phyloP scores from a whole-genome alignment of 2,888 invertebrate genomes.

The Cerastis leucographa region DNA sequence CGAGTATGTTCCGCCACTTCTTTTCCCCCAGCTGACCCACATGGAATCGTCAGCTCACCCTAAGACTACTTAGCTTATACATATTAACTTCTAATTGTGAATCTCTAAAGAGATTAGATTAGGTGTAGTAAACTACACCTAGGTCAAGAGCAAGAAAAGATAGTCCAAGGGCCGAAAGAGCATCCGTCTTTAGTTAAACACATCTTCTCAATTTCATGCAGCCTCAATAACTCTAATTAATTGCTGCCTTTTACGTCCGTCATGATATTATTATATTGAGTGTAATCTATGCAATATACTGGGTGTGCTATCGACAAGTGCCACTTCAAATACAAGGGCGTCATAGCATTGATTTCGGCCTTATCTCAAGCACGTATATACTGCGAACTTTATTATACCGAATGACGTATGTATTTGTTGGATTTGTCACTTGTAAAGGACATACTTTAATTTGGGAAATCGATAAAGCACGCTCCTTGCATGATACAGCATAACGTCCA shows the following conservation, averaged over 20 bases:
- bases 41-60: neutral
- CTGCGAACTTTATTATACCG: conserved; percentile 58
- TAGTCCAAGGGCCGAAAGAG: neutral
- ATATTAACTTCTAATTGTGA: neutral
- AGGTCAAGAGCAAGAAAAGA: neutral
- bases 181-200: neutral
- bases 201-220: conserved; percentile 23
- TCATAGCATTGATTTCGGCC: conserved; percentile 80
- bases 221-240: conserved; percentile 62
- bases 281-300: conserved; percentile 69
- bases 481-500: neutral
- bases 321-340: conserved; percentile 78
- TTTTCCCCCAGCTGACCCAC: neutral
- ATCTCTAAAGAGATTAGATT: no score
- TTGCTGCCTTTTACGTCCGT: conserved; percentile 53
- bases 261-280: conserved; percentile 53
- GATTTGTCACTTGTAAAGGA: neutral
- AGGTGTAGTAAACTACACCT: neutral
- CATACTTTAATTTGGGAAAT: neutral
- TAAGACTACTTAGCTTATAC: neutral
- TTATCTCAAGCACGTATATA: conserved; percentile 64
- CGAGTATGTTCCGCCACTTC: neutral
- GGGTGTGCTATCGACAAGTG: conserved; percentile 66
- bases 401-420: conserved; percentile 21
- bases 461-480: no score